Conservation (phyloP, 2,888 invertebrate species). For the Phrixothrix hirtus region DNA sequence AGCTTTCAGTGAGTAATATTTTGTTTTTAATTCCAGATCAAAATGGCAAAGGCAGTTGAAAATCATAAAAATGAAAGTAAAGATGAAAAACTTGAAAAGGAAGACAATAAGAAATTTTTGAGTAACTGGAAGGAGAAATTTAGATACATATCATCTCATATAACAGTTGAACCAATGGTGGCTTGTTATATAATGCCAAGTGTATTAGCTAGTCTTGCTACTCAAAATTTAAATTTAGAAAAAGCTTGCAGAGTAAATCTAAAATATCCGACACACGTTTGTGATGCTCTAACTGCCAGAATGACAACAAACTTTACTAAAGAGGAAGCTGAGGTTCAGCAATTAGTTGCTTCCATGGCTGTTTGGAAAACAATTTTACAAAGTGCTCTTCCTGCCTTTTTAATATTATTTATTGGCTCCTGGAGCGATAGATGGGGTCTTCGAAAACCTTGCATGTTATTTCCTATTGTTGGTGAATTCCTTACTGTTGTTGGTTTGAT, state of each 20-base stretch:
- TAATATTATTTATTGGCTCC: conserved; percentile 82
- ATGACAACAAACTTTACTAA: conserved; percentile 68
- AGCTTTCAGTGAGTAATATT: too few relatives aligned
- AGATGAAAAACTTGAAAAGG: too few relatives aligned
- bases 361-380: conserved; percentile 87
- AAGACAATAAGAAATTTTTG: too few relatives aligned
- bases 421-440: conserved; percentile 72
- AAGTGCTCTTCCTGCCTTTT: conserved; percentile 77
- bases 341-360: conserved; percentile 70
- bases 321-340: conserved; percentile 62
- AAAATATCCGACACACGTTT: conserved; percentile 70
- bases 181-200: conserved; percentile 72
- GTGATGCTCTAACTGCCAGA: conserved; percentile 74
- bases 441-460: conserved; percentile 79
- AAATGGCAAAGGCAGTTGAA: too few relatives aligned
- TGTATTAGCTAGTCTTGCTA: conserved; percentile 71
- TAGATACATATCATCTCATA: conserved; percentile 63
- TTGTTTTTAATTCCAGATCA: too few relatives aligned
- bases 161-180: conserved; percentile 76
- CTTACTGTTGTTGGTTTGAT: conserved; percentile 77
- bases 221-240: conserved; percentile 83
- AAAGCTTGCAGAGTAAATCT: conserved; percentile 86
- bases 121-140: conserved; percentile 64
- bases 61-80: too few relatives aligned
- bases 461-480: conserved; percentile 81